Conservation (phyloP, 2,797 vertebrate species). For the Epinephelus coioides region DNA sequence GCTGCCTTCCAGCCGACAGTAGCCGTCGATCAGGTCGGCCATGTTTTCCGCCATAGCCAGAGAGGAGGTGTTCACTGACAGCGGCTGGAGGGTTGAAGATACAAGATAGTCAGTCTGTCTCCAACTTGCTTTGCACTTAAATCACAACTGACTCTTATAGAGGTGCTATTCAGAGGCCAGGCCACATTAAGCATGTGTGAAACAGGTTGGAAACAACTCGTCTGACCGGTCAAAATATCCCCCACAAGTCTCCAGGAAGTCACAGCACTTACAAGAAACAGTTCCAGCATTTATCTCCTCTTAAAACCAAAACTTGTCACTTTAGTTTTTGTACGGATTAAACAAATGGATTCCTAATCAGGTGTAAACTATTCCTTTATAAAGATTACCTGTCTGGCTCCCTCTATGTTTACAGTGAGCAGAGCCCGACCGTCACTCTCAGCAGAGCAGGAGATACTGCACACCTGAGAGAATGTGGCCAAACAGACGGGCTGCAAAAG, state of each 20-base stretch:
- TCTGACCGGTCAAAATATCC: too few species aligned
- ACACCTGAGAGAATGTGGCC: constrained; percentile 91
- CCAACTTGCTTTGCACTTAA: neutral
- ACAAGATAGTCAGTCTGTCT: neutral
- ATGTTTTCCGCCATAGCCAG: constrained; percentile 94
- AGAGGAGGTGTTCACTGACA: constrained; percentile 90
- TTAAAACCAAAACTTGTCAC: neutral
- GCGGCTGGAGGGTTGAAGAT: constrained; percentile 78
- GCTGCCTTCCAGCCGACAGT: constrained; percentile 88
- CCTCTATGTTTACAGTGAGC: constrained; percentile 89
- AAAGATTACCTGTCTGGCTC: constrained; percentile 87
- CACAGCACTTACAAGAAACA: neutral
- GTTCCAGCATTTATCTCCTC: neutral
- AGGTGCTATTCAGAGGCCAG: neutral
- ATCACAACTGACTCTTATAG: neutral
- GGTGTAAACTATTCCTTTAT: too few species aligned
- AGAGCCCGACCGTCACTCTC: constrained; percentile 85
- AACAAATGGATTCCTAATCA: too few species aligned
- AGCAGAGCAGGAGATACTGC: constrained; percentile 87
- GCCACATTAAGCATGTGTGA: neutral
- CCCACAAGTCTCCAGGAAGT: neutral
- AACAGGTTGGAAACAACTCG: neutral
- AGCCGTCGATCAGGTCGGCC: constrained; percentile 95
- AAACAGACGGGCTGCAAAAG: constrained; percentile 88
- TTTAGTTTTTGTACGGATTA: too few species aligned